phyloP scores from a whole-genome alignment of 2,797 vertebrate species.

The Octomys mimax region DNA sequence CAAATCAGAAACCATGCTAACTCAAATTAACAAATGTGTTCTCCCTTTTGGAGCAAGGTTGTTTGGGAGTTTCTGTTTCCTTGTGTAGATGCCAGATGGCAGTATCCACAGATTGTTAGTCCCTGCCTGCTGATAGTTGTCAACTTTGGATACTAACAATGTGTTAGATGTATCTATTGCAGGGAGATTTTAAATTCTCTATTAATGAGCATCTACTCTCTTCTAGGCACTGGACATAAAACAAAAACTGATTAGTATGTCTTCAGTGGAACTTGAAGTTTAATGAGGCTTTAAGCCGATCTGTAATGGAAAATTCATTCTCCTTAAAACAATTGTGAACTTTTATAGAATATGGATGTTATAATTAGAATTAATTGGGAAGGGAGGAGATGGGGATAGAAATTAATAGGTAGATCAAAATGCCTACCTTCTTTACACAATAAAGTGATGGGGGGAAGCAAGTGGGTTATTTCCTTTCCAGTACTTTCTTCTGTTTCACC shows the following conservation, averaged over 20 bases:
- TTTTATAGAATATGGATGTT: background rate
- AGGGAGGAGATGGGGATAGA: background rate
- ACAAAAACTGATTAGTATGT: background rate
- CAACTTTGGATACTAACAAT: conserved; percentile 56
- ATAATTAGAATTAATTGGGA: background rate
- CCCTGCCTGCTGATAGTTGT: conserved; percentile 57
- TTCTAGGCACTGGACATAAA: background rate
- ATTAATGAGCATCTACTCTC: background rate
- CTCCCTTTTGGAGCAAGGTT: conserved; percentile 56
- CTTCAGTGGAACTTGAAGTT: background rate
- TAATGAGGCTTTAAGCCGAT: background rate
- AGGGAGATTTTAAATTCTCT: conserved; percentile 46
- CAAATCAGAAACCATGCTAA: conserved; percentile 50
- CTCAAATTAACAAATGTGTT: conserved; percentile 56
- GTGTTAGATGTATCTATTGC: conserved; percentile 42
- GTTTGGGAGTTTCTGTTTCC: conserved; percentile 71
- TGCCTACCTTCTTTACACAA: background rate
- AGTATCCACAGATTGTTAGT: conserved; percentile 56
- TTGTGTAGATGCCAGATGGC: conserved; percentile 75
- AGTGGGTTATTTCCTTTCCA: conserved; percentile 36
- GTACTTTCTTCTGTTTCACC: background rate
- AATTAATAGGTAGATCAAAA: background rate
- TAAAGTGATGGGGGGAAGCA: background rate
- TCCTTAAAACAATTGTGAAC: background rate
- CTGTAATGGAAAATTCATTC: background rate